Evolutionary conservation across 2,888 invertebrate species (phyloP), one percentile per base, ranked within the genome.

Genomic region (Zelleria hepariella): DNA sequence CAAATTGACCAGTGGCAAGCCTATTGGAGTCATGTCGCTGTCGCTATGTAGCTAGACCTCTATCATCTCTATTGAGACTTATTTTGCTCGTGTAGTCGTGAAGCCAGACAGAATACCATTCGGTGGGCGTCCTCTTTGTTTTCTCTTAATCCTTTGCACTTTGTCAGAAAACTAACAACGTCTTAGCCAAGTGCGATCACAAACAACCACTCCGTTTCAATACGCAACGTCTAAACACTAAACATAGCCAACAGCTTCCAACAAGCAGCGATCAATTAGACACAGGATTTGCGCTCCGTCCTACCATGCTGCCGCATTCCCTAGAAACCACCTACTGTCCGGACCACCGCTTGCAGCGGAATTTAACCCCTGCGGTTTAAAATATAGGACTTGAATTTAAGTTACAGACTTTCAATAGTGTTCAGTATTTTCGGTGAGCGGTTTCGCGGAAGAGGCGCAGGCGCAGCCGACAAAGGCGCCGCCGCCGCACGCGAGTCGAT

Each of bases 401-500:
- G 5, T 24, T 61, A 58, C 64, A 64, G 68, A 42, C 32, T 69
- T 62, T 68, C 70, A 75, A 76, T 73, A 80, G 82, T 80, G 80
- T 15, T 77, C 77, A 77, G 81, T 86, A 88, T 88, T 87, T 88
- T 86, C 84, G 86, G 86, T n/a, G n/a, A 86, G 77, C 75, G 52
- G 74, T 74, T 86, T 86, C 86, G 80, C 78, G 79, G 86, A 87
- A 86, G 78, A 42, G 32, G 32, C 32, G 32, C 32, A 42, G 32
- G 70, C 74, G 68, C 67, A 65, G 74, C 86, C 86, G 84, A 83
- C 88, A 88, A 88, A 88, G 86, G 68, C 67, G 72, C 84, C 86
- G 72, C 84, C 86, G 86, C 86, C 84, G 83, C 87, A 86, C 86
- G 87, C 86, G 86, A 85, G 75, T 10, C 80, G 85, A 84, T 82